These are phyloP conservation scores for Podarcis cretensis DNA, from an alignment of 2,113 vertebrate species.

Conservation along the genomic window DNA sequence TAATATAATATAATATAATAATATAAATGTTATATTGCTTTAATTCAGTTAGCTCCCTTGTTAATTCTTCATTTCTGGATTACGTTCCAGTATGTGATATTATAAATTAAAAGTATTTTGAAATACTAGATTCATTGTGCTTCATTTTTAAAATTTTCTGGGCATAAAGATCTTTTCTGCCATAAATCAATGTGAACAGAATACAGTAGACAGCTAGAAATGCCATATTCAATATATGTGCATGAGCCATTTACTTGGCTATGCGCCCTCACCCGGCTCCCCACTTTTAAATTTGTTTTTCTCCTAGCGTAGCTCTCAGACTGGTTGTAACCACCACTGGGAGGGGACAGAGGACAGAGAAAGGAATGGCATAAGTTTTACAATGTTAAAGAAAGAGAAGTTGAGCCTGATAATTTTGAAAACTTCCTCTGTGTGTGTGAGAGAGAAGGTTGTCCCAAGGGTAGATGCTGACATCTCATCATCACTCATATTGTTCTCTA, in stretches of 20 bases:
- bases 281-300: neutral
- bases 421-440: neutral
- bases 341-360: neutral
- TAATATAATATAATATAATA: too few relatives aligned
- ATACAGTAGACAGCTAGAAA: neutral
- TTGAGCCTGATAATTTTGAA: conserved; percentile 22
- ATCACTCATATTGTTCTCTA: conserved; percentile 10
- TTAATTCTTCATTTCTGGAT: neutral
- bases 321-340: neutral
- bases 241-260: neutral
- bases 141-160: neutral
- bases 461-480: neutral
- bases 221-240: neutral
- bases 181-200: neutral
- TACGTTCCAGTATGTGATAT: neutral
- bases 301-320: neutral
- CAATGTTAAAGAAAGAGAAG: neutral
- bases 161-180: too few relatives aligned
- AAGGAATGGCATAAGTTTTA: neutral
- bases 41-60: neutral
- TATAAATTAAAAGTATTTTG: neutral
- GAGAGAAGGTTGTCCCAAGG: conserved; percentile 8
- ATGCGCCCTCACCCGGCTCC: neutral
- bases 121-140: neutral
- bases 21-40: neutral